These are phyloP conservation scores for Ericerus pela DNA, from an alignment of 1,140 invertebrate species.

Conservation along the genomic window DNA sequence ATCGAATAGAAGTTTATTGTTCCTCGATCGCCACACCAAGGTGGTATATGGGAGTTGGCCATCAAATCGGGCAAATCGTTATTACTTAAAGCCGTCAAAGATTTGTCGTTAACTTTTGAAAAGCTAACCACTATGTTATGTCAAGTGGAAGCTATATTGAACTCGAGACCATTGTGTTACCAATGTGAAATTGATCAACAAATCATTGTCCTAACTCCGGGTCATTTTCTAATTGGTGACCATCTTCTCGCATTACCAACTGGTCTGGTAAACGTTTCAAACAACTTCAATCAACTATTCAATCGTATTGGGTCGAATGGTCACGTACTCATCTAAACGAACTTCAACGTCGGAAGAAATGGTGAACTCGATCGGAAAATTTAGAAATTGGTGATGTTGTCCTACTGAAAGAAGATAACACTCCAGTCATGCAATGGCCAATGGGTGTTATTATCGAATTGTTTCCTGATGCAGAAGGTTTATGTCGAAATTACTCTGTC, in stretches of 20 bases:
- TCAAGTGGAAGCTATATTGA: constrained; percentile 28
- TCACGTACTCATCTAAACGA: not conserved
- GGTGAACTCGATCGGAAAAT: not conserved
- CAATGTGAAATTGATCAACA: not conserved
- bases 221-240: constrained; percentile 27
- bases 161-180: constrained; percentile 25
- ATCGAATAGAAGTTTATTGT: constrained; percentile 6
- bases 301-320: constrained; percentile 14
- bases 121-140: constrained; percentile 24
- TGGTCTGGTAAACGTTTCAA: not conserved
- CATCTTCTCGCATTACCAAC: constrained; percentile 15
- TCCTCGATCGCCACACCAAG: not conserved
- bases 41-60: constrained; percentile 10
- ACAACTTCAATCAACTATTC: not conserved
- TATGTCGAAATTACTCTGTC: not conserved
- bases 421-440: not conserved
- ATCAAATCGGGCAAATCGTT: not conserved
- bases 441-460: not conserved
- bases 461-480: constrained; percentile 1
- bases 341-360: constrained; percentile 1
- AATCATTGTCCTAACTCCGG: constrained; percentile 24
- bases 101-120: constrained; percentile 6
- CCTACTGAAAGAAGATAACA: not conserved
- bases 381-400: constrained; percentile 4
- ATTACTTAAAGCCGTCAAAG: not conserved